Evolutionary conservation across 2,797 vertebrate genomes (phyloP), one percentile per base, ranked within the genome.

Genomic region (Heterohyrax brucei): DNA sequence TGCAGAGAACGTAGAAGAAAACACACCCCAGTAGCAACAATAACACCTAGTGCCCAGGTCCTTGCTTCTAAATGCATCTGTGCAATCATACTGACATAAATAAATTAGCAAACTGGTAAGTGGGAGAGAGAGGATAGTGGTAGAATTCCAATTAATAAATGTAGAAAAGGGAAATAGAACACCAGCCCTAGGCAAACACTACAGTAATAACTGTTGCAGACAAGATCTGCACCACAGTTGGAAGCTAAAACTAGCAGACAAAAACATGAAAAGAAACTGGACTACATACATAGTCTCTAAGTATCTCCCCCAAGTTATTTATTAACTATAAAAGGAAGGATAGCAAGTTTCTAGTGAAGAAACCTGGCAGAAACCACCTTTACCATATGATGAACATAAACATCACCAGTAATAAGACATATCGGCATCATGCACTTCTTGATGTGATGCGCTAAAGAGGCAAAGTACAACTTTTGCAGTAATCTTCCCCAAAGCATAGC

Each of bases 91-190:
- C 33, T 70, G 30, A 30, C 39, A 73, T n/a, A 75, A 86, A 72
- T 84, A 44, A 64, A 56, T 56, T 56, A 56, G 61, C 13, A 80
- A 1, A 16, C 33, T 21, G n/a, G 24, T 68, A 26, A n/a, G 44
- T n/a, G 1, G 44, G 28, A 39, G 12, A 70, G 3, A 28, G 59
- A 9, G 28, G 53, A 56, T 39, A 84, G 70, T 13, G 24, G 24
- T 39, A 81, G 81, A 79, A 89, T 73, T 68, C 26, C 66, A 92
- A 44, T 56, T 62, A 80, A 85, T 84, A 70, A 56, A 68, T 26
- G 21, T 44, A 91, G 44, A 84, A 75, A 19, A 56, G 18, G 21
- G 26, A 64, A 92, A 56, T 16, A 91, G 78, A 84, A 82, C 62
- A 78, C 39, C 62, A 59, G 59, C 66, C n/a, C 44, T 44, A 62